These are phyloP conservation scores for Hydractinia symbiolongicarpus DNA, from an alignment of 30 jellyfish, hydroid and myxozoan genomes.

Conservation along the genomic window DNA sequence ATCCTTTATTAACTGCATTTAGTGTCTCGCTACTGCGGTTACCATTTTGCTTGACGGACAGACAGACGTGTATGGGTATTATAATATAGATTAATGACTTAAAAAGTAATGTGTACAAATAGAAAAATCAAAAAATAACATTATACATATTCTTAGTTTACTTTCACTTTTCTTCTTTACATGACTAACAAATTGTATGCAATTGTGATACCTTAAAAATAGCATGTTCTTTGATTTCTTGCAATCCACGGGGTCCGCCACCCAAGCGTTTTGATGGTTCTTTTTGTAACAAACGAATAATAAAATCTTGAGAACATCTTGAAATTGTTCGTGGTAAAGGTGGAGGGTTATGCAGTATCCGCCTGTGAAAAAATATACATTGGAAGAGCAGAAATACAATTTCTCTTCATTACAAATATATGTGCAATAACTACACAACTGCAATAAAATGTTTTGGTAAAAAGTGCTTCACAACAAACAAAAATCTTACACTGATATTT, in stretches of 20 bases:
- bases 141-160: too few relatives aligned
- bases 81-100: too few relatives aligned
- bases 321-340: conserved; percentile 86
- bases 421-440: background rate
- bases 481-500: conserved; percentile 62
- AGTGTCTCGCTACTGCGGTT: too few relatives aligned
- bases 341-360: conserved; percentile 67
- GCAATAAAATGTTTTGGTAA: background rate
- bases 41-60: too few relatives aligned
- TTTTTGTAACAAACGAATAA: conserved; percentile 61
- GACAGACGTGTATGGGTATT: too few relatives aligned
- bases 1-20: too few relatives aligned
- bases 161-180: too few relatives aligned
- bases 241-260: conserved; percentile 75
- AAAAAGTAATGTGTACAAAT: too few relatives aligned
- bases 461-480: background rate
- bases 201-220: conserved; percentile 48
- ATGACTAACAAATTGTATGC: too few relatives aligned
- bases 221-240: conserved; percentile 68
- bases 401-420: background rate
- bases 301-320: conserved; percentile 47
- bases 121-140: too few relatives aligned
- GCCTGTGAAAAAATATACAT: conserved; percentile 41
- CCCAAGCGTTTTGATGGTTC: conserved; percentile 75
- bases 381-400: background rate